Evolutionary conservation across 2,888 invertebrate species (phyloP), one percentile per base, ranked within the genome.

Genomic region (Tachina lurida): DNA sequence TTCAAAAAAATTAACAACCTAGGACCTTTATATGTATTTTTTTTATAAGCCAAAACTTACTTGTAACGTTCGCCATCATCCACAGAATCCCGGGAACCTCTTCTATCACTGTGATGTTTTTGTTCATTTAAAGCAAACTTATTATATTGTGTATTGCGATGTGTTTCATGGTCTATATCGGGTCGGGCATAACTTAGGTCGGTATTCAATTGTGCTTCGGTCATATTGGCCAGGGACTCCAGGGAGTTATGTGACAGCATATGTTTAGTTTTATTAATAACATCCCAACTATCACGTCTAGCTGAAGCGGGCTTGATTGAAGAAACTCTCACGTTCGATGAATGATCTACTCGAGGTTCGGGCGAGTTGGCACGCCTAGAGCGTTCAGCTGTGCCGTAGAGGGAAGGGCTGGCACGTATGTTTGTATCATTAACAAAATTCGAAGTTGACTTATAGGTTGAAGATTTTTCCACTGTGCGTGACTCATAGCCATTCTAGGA

Each of bases 281-380:
- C 95, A 90, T 97, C 97, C 97, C 97, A 97, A 39, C 96, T 96
- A 89, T 97, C 97, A 71, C 95, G 94, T 82, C 96, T 94, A 0
- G 94, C 93, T 5, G 94, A 91, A 1, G 94, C 93, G 43, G 94
- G 94, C 83, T 94, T 94, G 88, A 94, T 92, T 2, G 95, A 94
- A 1, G 95, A 95, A 4, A 95, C 95, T 90, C 94, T 93, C 70
- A 95, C 93, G 87, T 94, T 94, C 7, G 94, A 94, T 43, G 94
- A 94, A 80, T 94, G 94, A 90, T 94, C 94, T 17, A 94, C 93
- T 39, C 94, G 93, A 47, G 91, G 91, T 67, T 93, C 92, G 0
- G 95, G 95, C 87, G 95, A 95, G 65, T 93, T 93, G 1, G 93
- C 94, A 74, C 94, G 93, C 87, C 94, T 94, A 54, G 89, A 75